Conservation (phyloP, 1,140 invertebrate genomes). For the Pseudomyrmex pallidus region DNA sequence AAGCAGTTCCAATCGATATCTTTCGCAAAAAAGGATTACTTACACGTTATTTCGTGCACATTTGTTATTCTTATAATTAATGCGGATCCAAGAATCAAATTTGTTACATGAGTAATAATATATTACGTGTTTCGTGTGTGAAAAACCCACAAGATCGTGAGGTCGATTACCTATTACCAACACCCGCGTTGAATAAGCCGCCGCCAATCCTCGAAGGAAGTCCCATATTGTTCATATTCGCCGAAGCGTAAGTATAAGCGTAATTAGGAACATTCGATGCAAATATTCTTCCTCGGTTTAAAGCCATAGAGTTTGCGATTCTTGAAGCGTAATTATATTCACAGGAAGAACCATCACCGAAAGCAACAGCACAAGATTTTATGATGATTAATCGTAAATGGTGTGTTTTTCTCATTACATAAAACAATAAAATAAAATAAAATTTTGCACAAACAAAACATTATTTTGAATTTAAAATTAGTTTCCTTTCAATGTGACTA, state of each 20-base stretch:
- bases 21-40: not conserved
- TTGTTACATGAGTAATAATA: not conserved
- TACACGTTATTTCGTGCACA: not conserved
- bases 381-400: not conserved
- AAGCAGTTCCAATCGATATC: not conserved
- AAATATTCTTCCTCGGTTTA: not conserved
- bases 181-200: not conserved
- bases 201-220: not conserved
- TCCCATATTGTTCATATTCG: not conserved
- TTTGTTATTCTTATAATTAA: not conserved
- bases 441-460: not conserved
- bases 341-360: not conserved
- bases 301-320: not conserved
- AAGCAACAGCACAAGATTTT: not conserved
- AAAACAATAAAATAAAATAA: not conserved
- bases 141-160: not conserved
- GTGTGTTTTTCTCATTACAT: no score
- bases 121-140: not conserved
- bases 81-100: not conserved
- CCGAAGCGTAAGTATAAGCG: not conserved
- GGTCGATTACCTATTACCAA: constrained; percentile 1
- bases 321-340: constrained; percentile 1
- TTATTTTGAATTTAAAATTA: not conserved
- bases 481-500: not conserved
- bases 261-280: not conserved